Conservation (phyloP, 2,113 vertebrate species). For the Cryptotis parvus region DNA sequence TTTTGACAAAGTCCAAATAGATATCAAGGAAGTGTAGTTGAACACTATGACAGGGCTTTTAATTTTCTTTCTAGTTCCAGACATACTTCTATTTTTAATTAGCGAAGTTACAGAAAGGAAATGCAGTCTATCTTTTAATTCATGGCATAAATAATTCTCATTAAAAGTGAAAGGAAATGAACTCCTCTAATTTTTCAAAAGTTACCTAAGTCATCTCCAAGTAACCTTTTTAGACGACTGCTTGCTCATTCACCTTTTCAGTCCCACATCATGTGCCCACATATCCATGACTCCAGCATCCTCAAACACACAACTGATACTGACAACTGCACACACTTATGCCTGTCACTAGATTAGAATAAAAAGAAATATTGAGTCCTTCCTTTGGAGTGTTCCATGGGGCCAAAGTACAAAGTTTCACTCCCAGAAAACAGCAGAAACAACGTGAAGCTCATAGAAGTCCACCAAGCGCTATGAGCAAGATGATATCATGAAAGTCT, state of each 20-base stretch:
- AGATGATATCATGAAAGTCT: too few species aligned
- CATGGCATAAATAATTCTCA: background rate
- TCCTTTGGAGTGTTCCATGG: too few species aligned
- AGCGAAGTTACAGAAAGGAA: background rate
- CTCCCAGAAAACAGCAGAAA: too few species aligned
- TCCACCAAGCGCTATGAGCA: too few species aligned
- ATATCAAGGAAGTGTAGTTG: background rate
- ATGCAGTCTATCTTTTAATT: background rate
- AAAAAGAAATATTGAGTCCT: too few species aligned
- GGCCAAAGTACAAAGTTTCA: too few species aligned
- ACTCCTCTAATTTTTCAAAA: background rate
- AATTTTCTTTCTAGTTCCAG: background rate
- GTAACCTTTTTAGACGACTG: background rate
- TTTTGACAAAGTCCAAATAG: constrained; percentile 22
- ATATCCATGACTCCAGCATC: too few species aligned
- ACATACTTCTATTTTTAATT: background rate
- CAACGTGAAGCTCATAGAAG: too few species aligned
- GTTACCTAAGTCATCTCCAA: background rate
- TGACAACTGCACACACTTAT: too few species aligned
- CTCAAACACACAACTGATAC: too few species aligned
- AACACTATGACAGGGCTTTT: background rate
- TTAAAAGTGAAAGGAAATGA: background rate
- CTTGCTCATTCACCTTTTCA: background rate
- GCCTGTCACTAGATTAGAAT: too few species aligned
- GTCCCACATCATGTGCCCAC: too few species aligned